These are phyloP conservation scores for Drosophila nebulosa DNA, from an alignment of 1,140 invertebrate species.

Conservation along the genomic window DNA sequence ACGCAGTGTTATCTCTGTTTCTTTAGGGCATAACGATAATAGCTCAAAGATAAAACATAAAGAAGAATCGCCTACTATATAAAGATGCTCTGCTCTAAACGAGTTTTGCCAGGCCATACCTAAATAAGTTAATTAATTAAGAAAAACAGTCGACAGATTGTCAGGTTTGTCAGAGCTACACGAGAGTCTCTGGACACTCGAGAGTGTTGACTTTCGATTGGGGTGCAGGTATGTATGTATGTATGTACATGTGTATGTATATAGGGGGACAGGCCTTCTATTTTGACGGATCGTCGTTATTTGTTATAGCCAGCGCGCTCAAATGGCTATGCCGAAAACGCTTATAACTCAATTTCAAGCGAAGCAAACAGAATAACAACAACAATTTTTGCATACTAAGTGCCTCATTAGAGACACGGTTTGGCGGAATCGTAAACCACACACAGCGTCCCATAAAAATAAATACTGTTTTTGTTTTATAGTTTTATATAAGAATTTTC, in stretches of 20 bases:
- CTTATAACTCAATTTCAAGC: conserved; percentile 59
- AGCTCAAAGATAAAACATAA: conserved; percentile 20
- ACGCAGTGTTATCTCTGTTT: conserved; percentile 59
- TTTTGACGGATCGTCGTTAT: conserved; percentile 41
- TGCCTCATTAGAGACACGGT: conserved; percentile 69
- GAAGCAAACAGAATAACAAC: conserved; percentile 39
- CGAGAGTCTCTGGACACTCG: no score
- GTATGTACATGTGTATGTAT: no score
- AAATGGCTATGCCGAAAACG: conserved; percentile 33
- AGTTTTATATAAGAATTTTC: conserved; percentile 40
- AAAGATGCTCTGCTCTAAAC: conserved; percentile 33
- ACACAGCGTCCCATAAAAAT: conserved; percentile 62
- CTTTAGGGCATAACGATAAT: conserved; percentile 43
- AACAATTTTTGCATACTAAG: conserved; percentile 69
- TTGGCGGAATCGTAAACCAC: conserved; percentile 48
- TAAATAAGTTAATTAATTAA: conserved; percentile 52
- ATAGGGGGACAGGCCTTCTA: conserved; percentile 16
- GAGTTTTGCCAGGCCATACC: conserved; percentile 25
- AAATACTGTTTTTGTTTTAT: conserved; percentile 18
- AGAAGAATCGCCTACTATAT: conserved; percentile 28
- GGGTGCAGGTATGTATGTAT: not conserved
- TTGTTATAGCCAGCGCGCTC: conserved; percentile 26
- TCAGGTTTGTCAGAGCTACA: not conserved
- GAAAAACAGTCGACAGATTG: conserved; percentile 29
- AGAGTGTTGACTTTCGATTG: not conserved